phyloP scores from a whole-genome alignment of 2,113 vertebrate genomes.

The Syngnathus floridae region DNA sequence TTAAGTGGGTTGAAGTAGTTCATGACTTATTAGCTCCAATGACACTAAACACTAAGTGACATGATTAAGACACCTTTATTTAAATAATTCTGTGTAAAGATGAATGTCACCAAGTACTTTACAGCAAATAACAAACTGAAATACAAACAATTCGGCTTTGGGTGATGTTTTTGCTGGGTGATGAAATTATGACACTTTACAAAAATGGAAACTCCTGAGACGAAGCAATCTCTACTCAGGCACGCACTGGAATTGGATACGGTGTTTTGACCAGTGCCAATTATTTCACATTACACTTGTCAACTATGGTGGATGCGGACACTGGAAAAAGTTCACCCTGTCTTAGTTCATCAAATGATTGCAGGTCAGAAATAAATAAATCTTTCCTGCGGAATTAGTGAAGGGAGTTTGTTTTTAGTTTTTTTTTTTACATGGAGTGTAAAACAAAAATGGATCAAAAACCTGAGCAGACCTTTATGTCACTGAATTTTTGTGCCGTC shows the following conservation, averaged over 20 bases:
- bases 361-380: slow-evolving; percentile 15
- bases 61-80: slow-evolving; percentile 65
- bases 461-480: slow-evolving; percentile 19
- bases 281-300: slow-evolving; percentile 46
- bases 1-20: not conserved
- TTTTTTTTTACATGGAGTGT: no score
- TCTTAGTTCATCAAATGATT: slow-evolving; percentile 36
- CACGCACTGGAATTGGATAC: slow-evolving; percentile 27
- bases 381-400: slow-evolving; percentile 8
- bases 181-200: slow-evolving; percentile 17
- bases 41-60: not conserved
- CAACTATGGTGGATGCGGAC: slow-evolving; percentile 37
- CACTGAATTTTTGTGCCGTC: not conserved
- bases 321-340: slow-evolving; percentile 25
- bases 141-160: slow-evolving; percentile 36
- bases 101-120: slow-evolving; percentile 45
- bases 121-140: slow-evolving; percentile 34
- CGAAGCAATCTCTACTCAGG: slow-evolving; percentile 32
- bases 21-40: slow-evolving; percentile 4
- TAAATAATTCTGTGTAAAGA: slow-evolving; percentile 33
- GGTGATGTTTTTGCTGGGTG: slow-evolving; percentile 37
- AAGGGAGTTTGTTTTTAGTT: not conserved
- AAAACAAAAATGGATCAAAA: not conserved
- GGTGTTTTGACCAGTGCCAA: slow-evolving; percentile 34
- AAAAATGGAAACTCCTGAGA: slow-evolving; percentile 49